phyloP scores from a whole-genome alignment of 2,797 vertebrate genomes.

The Morelia viridis region DNA sequence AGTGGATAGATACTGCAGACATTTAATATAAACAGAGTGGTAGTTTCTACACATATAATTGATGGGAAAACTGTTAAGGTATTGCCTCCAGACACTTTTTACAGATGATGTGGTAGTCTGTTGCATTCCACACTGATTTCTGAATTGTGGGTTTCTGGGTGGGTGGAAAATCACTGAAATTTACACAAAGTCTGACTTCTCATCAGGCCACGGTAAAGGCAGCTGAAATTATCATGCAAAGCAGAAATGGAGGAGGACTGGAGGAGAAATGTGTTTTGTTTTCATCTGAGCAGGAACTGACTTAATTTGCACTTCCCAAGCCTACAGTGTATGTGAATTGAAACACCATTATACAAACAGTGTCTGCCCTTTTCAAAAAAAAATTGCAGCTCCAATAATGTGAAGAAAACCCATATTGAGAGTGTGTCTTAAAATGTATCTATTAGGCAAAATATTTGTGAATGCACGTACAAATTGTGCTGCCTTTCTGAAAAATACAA shows the following conservation, averaged over 20 bases:
- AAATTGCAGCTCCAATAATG: neutral
- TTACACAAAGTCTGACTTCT: neutral
- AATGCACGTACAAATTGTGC: neutral
- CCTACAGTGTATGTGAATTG: neutral
- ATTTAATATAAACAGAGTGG: neutral
- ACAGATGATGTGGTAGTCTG: neutral
- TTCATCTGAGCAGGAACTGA: neutral
- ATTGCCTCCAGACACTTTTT: neutral
- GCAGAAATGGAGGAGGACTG: neutral
- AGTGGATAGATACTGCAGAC: neutral
- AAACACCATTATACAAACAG: neutral
- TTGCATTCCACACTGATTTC: neutral
- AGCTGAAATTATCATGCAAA: neutral
- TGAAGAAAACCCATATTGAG: neutral
- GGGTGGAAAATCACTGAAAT: neutral
- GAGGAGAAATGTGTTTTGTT: neutral
- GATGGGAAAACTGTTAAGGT: neutral
- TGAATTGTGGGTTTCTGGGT: neutral
- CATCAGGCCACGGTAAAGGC: neutral
- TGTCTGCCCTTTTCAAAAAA: neutral
- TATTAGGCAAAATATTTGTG: neutral
- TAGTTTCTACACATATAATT: neutral
- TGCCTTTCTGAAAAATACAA: neutral
- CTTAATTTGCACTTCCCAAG: neutral
- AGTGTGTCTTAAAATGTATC: neutral